Base-by-base conservation (phyloP, 1,140 invertebrate species). In the Drosophila rhopaloa region DNA sequence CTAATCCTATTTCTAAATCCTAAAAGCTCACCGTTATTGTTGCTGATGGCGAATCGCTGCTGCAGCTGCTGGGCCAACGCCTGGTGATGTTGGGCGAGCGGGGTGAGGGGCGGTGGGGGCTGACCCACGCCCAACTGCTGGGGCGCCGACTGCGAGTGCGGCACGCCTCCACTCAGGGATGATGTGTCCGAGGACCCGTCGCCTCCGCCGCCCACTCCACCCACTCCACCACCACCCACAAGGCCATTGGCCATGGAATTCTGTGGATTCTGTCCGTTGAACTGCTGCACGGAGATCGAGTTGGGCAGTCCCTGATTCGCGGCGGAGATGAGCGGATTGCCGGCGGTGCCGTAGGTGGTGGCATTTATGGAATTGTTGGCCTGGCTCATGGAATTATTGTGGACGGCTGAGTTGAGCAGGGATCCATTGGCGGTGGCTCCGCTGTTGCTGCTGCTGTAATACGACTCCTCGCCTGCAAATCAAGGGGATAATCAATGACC, bases 121-220 rank as follows among this genome's bases (percentile, higher is more conserved):
- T 91, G 71, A 54, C 76, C 86, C 29, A 90, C 90, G 51, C 90
- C 85, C 75, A 86, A 57, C 61, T 90, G 85, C 61, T 89, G 84
- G n/a, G 90, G 86, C 27, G 91, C 83, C 68, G 91, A 91, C 46
- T 91, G 92, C 43, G 92, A 92, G 70, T 92, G 92, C 37, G 89
- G 89, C 50, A 92, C 91, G 44, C 83, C 76, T 35, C 81, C 86
- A 48, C 82, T 85, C 7, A 80, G 63, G 41, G 85, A 90, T 29
- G 65, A 78, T 91, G 93, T 92, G 76, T 93, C 93, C 92, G 92
- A 93, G 91, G 89, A 86, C 76, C 91, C 91, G 77, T 92, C 92
- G 82, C 91, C 92, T 76, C 90, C 73, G 6, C 66, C 70, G 81
- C 91, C 91, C 29, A 32, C 29, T 0, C 90, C 92, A 77, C 91